phyloP scores from a whole-genome alignment of 2,797 vertebrate genomes.

The Xenentodon cancila region DNA sequence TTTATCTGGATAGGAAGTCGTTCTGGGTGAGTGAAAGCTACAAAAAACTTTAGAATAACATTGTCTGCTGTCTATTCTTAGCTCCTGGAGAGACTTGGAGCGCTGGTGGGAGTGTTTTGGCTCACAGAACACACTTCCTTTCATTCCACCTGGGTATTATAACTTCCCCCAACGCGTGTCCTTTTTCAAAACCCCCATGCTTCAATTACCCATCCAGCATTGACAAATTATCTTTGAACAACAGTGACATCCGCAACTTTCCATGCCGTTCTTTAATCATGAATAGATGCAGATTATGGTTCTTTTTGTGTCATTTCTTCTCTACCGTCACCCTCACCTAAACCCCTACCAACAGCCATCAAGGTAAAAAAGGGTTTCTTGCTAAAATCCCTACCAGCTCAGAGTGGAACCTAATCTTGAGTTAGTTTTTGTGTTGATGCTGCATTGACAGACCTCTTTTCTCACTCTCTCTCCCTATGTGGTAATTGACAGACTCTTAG shows the following conservation, averaged over 20 bases:
- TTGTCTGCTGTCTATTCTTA: slow-evolving; percentile 44
- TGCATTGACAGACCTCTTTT: slow-evolving; percentile 77
- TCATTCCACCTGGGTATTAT: slow-evolving; percentile 66
- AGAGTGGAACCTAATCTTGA: slow-evolving; percentile 78
- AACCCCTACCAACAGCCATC: slow-evolving; percentile 47
- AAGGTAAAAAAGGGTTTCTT: slow-evolving; percentile 59
- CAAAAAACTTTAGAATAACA: slow-evolving; percentile 48
- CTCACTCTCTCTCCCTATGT: slow-evolving; percentile 39
- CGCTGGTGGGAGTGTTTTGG: slow-evolving; percentile 64
- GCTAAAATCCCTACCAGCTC: slow-evolving; percentile 67
- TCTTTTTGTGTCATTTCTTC: slow-evolving; percentile 61
- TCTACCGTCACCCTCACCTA: slow-evolving; percentile 42
- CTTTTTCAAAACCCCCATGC: slow-evolving; percentile 61
- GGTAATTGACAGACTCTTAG: slow-evolving; percentile 56
- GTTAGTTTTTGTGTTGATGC: slow-evolving; percentile 71
- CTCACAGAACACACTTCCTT: slow-evolving; percentile 61
- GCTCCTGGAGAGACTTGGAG: slow-evolving; percentile 57
- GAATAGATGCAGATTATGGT: slow-evolving; percentile 83
- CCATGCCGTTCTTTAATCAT: slow-evolving; percentile 67
- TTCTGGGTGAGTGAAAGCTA: slow-evolving; percentile 22
- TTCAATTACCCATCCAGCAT: slow-evolving; percentile 72
- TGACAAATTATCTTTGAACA: slow-evolving; percentile 63
- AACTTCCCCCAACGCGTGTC: slow-evolving; percentile 43
- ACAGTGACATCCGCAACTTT: slow-evolving; percentile 76
- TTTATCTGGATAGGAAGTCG: slow-evolving; percentile 35